phyloP scores from a whole-genome alignment of 2,888 invertebrate species.

The Eristalis arbustorum region DNA sequence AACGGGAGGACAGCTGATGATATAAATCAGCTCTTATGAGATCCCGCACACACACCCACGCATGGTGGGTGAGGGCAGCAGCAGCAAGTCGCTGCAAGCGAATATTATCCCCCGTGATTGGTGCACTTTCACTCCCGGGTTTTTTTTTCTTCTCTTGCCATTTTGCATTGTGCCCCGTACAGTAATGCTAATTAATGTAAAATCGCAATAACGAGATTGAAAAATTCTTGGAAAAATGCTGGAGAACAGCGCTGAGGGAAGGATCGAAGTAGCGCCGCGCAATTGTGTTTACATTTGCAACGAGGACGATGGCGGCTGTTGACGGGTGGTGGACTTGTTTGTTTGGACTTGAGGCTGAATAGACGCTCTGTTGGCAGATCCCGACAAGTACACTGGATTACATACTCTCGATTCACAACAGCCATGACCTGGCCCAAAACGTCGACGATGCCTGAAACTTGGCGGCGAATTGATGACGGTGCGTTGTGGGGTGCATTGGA shows the following conservation, averaged over 20 bases:
- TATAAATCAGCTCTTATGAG: slow-evolving; percentile 52
- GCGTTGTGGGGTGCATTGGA: not conserved
- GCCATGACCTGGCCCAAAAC: not conserved
- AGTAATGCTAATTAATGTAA: slow-evolving; percentile 53
- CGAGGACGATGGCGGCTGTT: not conserved
- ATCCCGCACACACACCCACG: slow-evolving; percentile 30
- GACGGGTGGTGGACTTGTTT: not conserved
- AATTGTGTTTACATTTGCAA: not conserved
- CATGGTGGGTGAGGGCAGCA: not conserved
- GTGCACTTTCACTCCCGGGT: slow-evolving; percentile 51
- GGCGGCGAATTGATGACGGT: not conserved
- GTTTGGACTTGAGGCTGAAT: not conserved
- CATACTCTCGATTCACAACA: not conserved
- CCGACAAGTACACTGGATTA: not conserved
- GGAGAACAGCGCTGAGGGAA: not conserved
- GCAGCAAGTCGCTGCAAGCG: too few relatives aligned
- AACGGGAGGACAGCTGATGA: slow-evolving; percentile 50
- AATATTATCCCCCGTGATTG: not conserved
- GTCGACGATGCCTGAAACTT: not conserved
- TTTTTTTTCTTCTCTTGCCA: not conserved
- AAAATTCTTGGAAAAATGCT: slow-evolving; percentile 23
- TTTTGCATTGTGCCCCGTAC: not conserved
- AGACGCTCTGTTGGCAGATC: not conserved
- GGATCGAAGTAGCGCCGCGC: not conserved
- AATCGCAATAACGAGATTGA: slow-evolving; percentile 31